Evolutionary conservation across 2,797 vertebrate species (phyloP).

Genomic region (Vultur gryphus): DNA sequence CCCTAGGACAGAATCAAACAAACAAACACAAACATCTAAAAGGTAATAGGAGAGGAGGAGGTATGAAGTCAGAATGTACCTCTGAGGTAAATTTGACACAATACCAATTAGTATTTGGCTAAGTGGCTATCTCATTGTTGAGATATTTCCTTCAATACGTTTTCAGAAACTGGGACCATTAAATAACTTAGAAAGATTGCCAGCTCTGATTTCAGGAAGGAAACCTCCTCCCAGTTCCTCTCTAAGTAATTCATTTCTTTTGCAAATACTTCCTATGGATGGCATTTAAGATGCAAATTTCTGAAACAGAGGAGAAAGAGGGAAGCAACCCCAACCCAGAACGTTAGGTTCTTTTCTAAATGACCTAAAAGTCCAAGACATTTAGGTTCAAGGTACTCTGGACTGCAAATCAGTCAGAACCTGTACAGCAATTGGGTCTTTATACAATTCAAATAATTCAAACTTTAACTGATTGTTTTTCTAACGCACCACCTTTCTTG

Average conservation of each 20-base stretch:
- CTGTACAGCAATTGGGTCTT: neutral
- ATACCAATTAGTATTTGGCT: constrained; percentile 75
- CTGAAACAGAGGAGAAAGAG: constrained; percentile 30
- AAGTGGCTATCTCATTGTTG: constrained; percentile 77
- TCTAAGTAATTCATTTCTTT: constrained; percentile 76
- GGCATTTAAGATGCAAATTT: constrained; percentile 42
- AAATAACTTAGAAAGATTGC: constrained; percentile 77
- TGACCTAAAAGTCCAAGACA: neutral
- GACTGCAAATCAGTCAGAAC: neutral
- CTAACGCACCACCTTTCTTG: neutral
- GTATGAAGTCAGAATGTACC: constrained; percentile 69
- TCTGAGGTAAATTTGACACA: constrained; percentile 72
- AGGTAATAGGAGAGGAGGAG: constrained; percentile 44
- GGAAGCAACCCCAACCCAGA: neutral
- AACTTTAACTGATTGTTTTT: neutral
- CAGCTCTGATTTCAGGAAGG: constrained; percentile 85
- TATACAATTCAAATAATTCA: neutral
- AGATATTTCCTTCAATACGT: constrained; percentile 80
- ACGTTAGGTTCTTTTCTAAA: neutral
- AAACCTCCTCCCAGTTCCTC: constrained; percentile 84
- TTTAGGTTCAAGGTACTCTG: neutral
- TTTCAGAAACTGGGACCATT: constrained; percentile 76
- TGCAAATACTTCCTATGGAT: constrained; percentile 63
- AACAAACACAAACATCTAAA: constrained; percentile 44
- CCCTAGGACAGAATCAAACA: constrained; percentile 14